Percentiles rank a stretch among this genome's conserved stretches.
Evolutionary conservation across 53 echinoderm and acorn worm genomes (phyloP).

Genomic region (Holothuria leucospilota): DNA sequence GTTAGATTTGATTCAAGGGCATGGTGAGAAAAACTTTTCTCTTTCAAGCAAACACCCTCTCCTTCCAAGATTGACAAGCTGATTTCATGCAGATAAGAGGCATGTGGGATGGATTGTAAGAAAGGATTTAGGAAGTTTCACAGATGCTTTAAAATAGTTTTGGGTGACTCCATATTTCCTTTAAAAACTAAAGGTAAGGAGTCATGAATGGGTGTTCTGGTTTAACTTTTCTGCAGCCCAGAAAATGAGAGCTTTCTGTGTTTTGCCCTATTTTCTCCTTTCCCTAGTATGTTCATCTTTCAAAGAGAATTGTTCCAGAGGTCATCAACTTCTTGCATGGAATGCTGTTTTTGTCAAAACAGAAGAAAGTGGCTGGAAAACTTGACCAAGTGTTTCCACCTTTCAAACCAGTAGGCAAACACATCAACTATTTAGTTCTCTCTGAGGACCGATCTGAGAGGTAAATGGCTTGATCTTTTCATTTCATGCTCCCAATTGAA

Average conservation of each 20-base stretch:
- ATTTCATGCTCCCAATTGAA: background rate
- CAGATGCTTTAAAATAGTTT: no score
- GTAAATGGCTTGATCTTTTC: constrained; percentile 2
- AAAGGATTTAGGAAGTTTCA: no score
- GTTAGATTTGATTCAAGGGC: no score
- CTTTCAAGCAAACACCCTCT: no score
- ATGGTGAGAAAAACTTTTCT: no score
- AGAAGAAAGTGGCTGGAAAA: constrained; percentile 27
- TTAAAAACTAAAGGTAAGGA: background rate
- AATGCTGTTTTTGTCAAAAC: constrained; percentile 70
- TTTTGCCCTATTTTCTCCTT: background rate
- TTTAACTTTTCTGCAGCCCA: no score
- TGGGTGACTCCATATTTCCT: background rate
- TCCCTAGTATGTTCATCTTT: constrained; percentile 76
- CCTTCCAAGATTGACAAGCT: no score
- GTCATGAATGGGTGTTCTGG: background rate
- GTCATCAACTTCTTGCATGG: constrained; percentile 89
- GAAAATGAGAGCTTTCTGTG: no score
- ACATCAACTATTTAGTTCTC: constrained; percentile 71
- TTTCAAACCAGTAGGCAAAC: constrained; percentile 83
- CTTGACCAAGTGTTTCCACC: constrained; percentile 77
- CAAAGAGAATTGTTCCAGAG: constrained; percentile 90
- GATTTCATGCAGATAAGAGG: no score
- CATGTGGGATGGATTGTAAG: no score
- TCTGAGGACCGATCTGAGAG: constrained; percentile 2